Conservation (phyloP, 2,797 vertebrate genomes). For the Peromyscus melanophrys region DNA sequence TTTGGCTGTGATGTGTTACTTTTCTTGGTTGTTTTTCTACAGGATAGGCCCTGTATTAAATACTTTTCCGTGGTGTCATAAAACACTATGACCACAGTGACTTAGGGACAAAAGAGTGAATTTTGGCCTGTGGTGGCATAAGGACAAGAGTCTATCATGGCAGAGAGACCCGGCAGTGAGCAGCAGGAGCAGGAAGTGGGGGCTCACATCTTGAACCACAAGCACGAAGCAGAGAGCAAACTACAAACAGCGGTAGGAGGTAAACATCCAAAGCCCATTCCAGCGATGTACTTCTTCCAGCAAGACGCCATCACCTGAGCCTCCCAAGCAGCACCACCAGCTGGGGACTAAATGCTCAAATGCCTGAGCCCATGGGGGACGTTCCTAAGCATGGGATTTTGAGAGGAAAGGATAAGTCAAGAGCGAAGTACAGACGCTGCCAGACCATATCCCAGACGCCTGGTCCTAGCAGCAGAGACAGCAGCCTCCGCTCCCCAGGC, state of each 20-base stretch:
- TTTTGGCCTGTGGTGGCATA: not conserved
- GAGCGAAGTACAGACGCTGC: not conserved
- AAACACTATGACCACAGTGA: not conserved
- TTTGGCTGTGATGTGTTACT: not conserved
- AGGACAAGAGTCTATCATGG: not conserved
- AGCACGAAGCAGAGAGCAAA: not conserved
- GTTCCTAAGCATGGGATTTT: not conserved
- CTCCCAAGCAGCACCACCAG: no score
- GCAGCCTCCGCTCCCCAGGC: not conserved
- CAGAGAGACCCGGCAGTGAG: not conserved
- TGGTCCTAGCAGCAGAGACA: not conserved
- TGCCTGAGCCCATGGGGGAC: no score
- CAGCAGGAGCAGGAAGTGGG: not conserved
- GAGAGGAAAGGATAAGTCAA: not conserved
- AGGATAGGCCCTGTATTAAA: not conserved
- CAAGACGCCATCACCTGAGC: not conserved
- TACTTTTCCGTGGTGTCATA: not conserved
- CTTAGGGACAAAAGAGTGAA: not conserved
- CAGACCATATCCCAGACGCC: not conserved
- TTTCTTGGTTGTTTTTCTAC: not conserved
- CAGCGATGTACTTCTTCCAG: not conserved
- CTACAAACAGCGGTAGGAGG: not conserved
- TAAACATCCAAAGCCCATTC: not conserved
- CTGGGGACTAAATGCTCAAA: not conserved
- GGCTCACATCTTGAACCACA: not conserved